Evolutionary conservation across 2,888 invertebrate species (phyloP), one percentile per base, ranked within the genome.

Genomic region (Palloptera scutellata): DNA sequence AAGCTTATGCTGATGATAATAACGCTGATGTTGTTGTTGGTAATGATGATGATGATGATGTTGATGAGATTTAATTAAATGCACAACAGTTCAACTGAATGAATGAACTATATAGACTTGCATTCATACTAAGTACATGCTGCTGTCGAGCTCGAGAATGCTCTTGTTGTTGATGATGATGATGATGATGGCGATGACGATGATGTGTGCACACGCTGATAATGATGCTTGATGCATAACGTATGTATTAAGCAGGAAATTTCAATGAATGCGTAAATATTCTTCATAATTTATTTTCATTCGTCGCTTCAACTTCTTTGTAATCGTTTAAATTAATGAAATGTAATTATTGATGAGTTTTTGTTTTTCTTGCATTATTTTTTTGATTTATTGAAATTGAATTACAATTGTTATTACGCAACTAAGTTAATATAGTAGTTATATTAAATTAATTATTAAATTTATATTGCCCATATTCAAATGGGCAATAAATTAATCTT

Each of bases 171-270:
- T n/a, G 10, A 6, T n/a, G n/a, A 15, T 2, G 15, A 48, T 13
- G 48, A 48, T n/a, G 48, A 48, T 4, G 15, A 15, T 11, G 10
- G 10, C 5, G 48, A n/a, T n/a, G 11, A 48, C 5, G 15, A 8
- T 3, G 15, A 48, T 15, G 48, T 48, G 48, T 48, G 9, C 48
- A 48, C 5, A 48, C 15, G 6, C n/a, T 48, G 15, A 15, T 9
- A 15, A 48, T 13, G 8, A 5, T 15, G 48, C 69, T 70, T 69
- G 64, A 62, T 73, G 71, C 72, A 77, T 76, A 73, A 75, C 45
- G 45, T 45, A 79, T 80, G n/a, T 77, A 81, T 77, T 77, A 77
- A 78, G 80, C 81, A 80, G 80, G 80, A 80, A 80, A 80, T 80
- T 80, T 80, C 77, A 80, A 80, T 71, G 67, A 69, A 71, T 30